These are phyloP conservation scores for Gymnothorax javanicus DNA, from an alignment of 2,797 vertebrate genomes.

Conservation along the genomic window DNA sequence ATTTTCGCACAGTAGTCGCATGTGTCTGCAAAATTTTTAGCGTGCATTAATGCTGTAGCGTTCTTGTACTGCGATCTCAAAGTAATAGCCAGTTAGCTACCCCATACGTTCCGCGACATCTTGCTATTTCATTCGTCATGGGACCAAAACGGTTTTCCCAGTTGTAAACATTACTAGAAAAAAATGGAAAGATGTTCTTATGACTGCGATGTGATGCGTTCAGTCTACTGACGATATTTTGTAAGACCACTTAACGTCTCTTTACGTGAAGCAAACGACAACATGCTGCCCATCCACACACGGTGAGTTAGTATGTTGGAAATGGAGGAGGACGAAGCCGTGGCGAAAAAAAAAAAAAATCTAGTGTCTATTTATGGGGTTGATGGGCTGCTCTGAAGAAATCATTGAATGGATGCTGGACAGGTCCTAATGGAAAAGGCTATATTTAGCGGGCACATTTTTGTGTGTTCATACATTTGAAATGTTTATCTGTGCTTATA, in stretches of 20 bases:
- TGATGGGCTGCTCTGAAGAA: background rate
- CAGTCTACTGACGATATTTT: background rate
- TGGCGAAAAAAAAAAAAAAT: background rate
- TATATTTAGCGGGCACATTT: background rate
- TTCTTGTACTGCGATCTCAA: background rate
- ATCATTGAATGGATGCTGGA: background rate
- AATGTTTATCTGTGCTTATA: background rate
- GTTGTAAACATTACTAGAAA: background rate
- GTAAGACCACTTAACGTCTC: background rate
- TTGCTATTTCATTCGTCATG: constrained; percentile 6
- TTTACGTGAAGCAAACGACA: background rate
- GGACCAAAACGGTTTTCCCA: constrained; percentile 26
- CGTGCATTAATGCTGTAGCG: background rate
- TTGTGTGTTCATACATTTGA: background rate
- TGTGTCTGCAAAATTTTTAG: background rate
- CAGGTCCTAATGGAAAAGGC: background rate
- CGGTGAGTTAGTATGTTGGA: constrained; percentile 11
- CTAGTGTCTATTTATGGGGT: background rate
- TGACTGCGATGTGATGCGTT: background rate
- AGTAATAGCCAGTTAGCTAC: background rate
- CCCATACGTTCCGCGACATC: constrained; percentile 1
- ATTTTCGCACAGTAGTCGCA: background rate
- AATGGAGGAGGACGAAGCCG: background rate
- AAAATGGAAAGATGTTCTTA: background rate
- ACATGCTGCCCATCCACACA: background rate